phyloP scores from a whole-genome alignment of 2,797 vertebrate species.

The Alauda arvensis region DNA sequence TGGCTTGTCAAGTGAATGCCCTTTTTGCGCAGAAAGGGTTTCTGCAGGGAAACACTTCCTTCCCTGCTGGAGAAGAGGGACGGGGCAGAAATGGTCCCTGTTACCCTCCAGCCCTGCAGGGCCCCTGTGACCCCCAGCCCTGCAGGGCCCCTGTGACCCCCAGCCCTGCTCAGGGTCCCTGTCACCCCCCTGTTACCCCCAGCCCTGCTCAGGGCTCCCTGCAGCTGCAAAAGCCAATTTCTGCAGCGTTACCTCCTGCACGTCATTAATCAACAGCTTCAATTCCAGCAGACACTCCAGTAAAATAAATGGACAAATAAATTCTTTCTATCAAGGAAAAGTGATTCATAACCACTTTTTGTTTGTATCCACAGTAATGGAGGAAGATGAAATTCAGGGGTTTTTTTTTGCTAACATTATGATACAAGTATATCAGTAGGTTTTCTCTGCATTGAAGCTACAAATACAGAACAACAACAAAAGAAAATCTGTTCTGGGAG shows the following conservation, averaged over 20 bases:
- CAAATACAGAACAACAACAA: not conserved
- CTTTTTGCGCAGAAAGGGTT: not conserved
- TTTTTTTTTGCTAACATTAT: not conserved
- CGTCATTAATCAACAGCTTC: constrained; percentile 44
- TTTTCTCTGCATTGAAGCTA: not conserved
- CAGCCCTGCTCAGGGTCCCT: too few relatives aligned
- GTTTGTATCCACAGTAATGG: constrained; percentile 31
- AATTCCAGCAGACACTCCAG: constrained; percentile 24
- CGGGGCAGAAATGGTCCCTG: too few relatives aligned
- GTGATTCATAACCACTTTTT: constrained; percentile 58
- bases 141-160: too few relatives aligned
- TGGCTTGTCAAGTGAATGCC: not conserved
- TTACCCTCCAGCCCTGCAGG: too few relatives aligned
- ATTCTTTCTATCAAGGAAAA: constrained; percentile 55
- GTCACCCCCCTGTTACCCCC: too few relatives aligned
- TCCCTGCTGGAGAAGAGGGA: not conserved
- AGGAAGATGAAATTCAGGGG: constrained; percentile 50
- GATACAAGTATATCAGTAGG: not conserved
- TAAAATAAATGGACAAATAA: constrained; percentile 54
- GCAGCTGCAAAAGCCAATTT: not conserved
- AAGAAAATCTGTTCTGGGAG: not conserved
- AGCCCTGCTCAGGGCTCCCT: not conserved
- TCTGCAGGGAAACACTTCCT: not conserved
- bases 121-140: too few relatives aligned
- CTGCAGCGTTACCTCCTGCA: not conserved